A percentile compares a stretch with the other conserved stretches of the same genome.
Evolutionary conservation across 35 echinoderm and acorn worm species (phyloP).

Genomic region (Heliocidaris tuberculata): DNA sequence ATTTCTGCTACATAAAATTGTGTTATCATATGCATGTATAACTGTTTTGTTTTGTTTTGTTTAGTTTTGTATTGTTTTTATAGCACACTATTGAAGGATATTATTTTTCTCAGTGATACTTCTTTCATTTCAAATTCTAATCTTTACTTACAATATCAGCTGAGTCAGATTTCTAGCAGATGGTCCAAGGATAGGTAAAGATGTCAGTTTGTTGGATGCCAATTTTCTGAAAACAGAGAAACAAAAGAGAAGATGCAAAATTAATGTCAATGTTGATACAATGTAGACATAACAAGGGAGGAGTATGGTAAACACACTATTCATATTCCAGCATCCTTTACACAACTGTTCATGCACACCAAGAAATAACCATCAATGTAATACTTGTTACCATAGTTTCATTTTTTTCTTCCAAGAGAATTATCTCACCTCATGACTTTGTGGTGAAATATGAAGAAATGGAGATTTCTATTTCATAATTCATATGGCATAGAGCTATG

Average conservation of each 20-base stretch:
- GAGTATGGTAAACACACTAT: background rate
- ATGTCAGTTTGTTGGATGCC: constrained; percentile 48
- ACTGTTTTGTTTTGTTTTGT: no score
- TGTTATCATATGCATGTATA: background rate
- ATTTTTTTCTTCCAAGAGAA: no score
- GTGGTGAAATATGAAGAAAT: no score
- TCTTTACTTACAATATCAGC: constrained; percentile 35
- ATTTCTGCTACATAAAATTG: background rate
- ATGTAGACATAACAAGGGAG: background rate
- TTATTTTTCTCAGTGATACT: background rate
- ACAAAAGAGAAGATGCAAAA: background rate
- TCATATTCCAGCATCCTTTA: no score
- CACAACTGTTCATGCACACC: no score
- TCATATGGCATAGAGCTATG: no score
- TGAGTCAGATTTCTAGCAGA: constrained; percentile 40
- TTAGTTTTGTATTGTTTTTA: no score
- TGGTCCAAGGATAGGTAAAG: constrained; percentile 38
- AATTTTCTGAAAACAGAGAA: constrained; percentile 24
- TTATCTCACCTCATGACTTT: no score
- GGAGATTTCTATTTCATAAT: no score
- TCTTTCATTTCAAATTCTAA: background rate
- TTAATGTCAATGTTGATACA: background rate
- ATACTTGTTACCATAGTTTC: no score
- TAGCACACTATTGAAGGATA: background rate
- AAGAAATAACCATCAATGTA: no score